Evolutionary conservation across 92 coral and sea anemone genomes (phyloP).

Genomic region (Zoanthus solanderi): DNA sequence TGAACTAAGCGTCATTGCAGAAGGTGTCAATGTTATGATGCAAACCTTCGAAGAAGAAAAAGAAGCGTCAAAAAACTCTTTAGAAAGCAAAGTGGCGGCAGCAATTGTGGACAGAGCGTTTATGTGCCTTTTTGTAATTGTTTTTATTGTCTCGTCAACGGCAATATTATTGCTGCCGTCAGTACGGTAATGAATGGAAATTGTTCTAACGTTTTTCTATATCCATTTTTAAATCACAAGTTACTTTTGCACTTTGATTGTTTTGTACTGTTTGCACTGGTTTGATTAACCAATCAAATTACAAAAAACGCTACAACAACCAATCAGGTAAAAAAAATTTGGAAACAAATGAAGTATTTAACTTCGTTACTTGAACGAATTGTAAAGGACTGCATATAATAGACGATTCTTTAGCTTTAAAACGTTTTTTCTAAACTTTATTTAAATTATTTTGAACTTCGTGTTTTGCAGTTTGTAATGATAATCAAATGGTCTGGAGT

Average conservation of each 20-base stretch:
- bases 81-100: constrained; percentile 82
- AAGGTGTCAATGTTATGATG: constrained; percentile 55
- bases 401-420: too few species aligned
- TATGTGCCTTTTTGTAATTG: constrained; percentile 70
- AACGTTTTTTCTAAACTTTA: too few species aligned
- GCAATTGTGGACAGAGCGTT: constrained; percentile 84
- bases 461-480: too few species aligned
- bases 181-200: constrained; percentile 1
- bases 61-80: constrained; percentile 47
- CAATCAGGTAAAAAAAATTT: too few species aligned
- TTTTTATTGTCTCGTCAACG: constrained; percentile 69
- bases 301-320: too few species aligned
- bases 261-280: too few species aligned
- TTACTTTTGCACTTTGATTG: neutral
- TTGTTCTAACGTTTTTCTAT: neutral
- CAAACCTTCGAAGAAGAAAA: constrained; percentile 64
- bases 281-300: too few species aligned
- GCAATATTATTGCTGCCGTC: constrained; percentile 68
- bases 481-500: too few species aligned
- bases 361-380: too few species aligned
- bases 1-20: constrained; percentile 30
- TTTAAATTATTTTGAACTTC: too few species aligned
- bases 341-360: too few species aligned
- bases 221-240: neutral
- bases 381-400: too few species aligned